These are phyloP conservation scores for Gryllus bimaculatus DNA, from an alignment of 1,140 invertebrate genomes.

Conservation along the genomic window DNA sequence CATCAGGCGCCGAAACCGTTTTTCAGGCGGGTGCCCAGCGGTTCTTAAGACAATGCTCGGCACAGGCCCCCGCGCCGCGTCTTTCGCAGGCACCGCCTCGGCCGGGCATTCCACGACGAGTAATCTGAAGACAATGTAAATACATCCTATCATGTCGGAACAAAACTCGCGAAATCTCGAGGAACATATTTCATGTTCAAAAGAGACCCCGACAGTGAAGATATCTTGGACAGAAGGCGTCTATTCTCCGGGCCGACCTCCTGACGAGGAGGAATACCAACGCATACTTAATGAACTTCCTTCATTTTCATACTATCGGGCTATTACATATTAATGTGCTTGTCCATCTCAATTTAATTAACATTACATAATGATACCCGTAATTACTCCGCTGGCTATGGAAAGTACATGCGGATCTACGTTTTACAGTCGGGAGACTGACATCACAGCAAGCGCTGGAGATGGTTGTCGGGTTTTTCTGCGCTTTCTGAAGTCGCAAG, in stretches of 20 bases:
- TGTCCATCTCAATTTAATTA: conserved; percentile 5
- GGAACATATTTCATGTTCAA: conserved; percentile 5
- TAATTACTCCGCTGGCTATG: background rate
- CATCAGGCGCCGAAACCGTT: too few species aligned
- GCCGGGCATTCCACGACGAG: background rate
- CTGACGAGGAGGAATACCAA: background rate
- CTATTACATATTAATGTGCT: conserved; percentile 5
- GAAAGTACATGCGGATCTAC: background rate
- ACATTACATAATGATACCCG: background rate
- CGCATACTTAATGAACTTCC: background rate
- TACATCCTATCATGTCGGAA: conserved; percentile 4
- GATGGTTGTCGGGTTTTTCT: too few species aligned
- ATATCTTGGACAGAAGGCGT: background rate
- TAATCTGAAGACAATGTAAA: background rate
- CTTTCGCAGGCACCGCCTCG: too few species aligned
- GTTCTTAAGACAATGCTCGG: too few species aligned
- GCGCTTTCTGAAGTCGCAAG: too few species aligned
- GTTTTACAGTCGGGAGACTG: background rate
- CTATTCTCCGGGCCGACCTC: background rate
- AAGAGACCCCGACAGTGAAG: background rate
- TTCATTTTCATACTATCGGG: background rate
- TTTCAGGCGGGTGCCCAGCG: too few species aligned
- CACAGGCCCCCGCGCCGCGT: too few species aligned
- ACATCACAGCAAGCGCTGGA: background rate
- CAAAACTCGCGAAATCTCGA: background rate